Percentiles rank a stretch among this genome's conserved stretches.
Conservation (phyloP, 2,888 invertebrate genomes). For the Drosophila kanekoi region DNA sequence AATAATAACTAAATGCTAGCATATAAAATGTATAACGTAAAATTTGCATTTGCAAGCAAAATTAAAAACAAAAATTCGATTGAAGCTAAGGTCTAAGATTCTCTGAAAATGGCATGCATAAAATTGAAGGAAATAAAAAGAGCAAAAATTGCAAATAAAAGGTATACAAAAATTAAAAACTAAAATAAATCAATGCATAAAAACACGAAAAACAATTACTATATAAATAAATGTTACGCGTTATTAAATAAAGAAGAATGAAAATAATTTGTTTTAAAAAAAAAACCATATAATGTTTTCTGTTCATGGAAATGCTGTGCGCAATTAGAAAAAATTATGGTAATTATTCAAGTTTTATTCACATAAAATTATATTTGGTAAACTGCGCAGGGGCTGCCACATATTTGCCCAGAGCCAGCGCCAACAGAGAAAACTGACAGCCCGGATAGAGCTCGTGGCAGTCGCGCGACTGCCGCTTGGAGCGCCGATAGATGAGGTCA, state of each 20-base stretch:
- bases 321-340: neutral
- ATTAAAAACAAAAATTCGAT: constrained; percentile 33
- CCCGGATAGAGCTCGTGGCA: constrained; percentile 87
- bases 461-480: constrained; percentile 85
- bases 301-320: neutral
- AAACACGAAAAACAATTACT: constrained; percentile 81
- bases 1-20: constrained; percentile 34
- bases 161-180: constrained; percentile 54
- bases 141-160: constrained; percentile 69
- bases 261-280: constrained; percentile 85
- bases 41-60: constrained; percentile 53
- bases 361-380: constrained; percentile 66
- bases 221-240: constrained; percentile 88
- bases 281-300: constrained; percentile 19
- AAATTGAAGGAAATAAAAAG: constrained; percentile 50
- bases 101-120: constrained; percentile 29
- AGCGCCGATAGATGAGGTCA: constrained; percentile 88
- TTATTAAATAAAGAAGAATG: constrained; percentile 88
- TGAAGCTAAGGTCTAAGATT: constrained; percentile 38
- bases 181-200: constrained; percentile 48
- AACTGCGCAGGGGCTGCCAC: constrained; percentile 68
- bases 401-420: constrained; percentile 88
- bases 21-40: constrained; percentile 54
- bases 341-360: neutral
- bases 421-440: constrained; percentile 90